phyloP scores from a whole-genome alignment of 2,888 invertebrate species.

The Noctua janthe region DNA sequence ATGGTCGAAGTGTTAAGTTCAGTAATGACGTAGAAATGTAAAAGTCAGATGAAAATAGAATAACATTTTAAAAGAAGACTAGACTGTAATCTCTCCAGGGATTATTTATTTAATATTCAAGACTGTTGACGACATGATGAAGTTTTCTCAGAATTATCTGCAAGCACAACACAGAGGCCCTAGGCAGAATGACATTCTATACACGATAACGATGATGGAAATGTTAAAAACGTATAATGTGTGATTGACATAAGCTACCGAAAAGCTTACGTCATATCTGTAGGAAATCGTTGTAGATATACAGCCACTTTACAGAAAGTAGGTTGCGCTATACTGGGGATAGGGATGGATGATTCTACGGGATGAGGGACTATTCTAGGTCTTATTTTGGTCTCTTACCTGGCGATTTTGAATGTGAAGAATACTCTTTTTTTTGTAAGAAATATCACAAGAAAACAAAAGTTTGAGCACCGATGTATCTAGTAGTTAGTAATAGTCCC shows the following conservation, averaged over 20 bases:
- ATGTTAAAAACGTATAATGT: neutral
- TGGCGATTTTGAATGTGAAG: neutral
- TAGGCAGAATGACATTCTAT: neutral
- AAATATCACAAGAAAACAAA: conserved; percentile 19
- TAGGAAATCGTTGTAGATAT: neutral
- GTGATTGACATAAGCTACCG: neutral
- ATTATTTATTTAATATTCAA: conserved; percentile 1
- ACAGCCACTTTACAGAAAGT: neutral
- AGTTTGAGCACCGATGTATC: conserved; percentile 71
- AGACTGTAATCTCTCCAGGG: neutral
- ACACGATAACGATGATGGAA: neutral
- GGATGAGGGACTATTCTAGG: too few species aligned
- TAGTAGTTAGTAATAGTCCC: conserved; percentile 72
- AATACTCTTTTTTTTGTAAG: neutral
- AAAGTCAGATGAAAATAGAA: conserved; percentile 9
- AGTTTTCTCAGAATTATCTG: neutral
- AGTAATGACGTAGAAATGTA: conserved; percentile 4
- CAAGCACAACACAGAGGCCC: neutral
- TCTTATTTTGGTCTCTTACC: neutral
- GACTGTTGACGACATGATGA: neutral
- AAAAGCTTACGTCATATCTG: neutral
- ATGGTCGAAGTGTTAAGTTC: neutral
- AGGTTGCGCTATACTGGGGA: neutral
- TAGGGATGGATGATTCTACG: neutral
- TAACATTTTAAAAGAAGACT: neutral